A percentile compares a stretch with the other conserved stretches of the same genome.
Conservation (phyloP, 2,113 vertebrate species). For the Toxotes jaculatrix region DNA sequence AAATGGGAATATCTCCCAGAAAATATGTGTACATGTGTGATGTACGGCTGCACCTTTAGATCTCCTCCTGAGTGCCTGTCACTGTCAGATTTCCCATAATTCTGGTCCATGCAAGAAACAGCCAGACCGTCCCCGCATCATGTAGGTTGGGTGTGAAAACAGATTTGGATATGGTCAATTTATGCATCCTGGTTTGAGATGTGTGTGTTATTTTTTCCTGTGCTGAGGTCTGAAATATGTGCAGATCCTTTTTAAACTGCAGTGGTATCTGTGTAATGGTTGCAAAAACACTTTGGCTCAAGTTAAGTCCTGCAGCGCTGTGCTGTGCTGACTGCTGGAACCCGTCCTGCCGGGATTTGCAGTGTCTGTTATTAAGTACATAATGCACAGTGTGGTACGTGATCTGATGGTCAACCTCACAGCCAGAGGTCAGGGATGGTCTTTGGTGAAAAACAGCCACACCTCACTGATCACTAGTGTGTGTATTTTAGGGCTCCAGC, state of each 20-base stretch:
- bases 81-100: slow-evolving; percentile 54
- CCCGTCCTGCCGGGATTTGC: slow-evolving; percentile 49
- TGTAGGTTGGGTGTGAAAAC: slow-evolving; percentile 62
- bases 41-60: slow-evolving; percentile 19
- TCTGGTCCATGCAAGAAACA: slow-evolving; percentile 21
- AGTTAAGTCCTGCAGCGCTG: slow-evolving; percentile 33
- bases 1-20: no score
- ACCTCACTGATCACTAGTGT: background rate
- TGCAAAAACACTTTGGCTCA: slow-evolving; percentile 53
- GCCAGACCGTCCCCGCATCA: slow-evolving; percentile 27
- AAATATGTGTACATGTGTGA: background rate
- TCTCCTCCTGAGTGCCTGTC: background rate
- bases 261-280: slow-evolving; percentile 35
- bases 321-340: background rate
- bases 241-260: slow-evolving; percentile 42
- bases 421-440: slow-evolving; percentile 31
- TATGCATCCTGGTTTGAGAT: slow-evolving; percentile 40
- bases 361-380: slow-evolving; percentile 52
- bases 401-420: slow-evolving; percentile 29
- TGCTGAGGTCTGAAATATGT: slow-evolving; percentile 35
- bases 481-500: background rate
- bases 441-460: slow-evolving; percentile 2
- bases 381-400: slow-evolving; percentile 29
- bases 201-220: background rate
- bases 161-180: slow-evolving; percentile 66